A percentile compares a stretch with the other conserved stretches of the same genome.
Conservation (phyloP, 2,888 invertebrate genomes). For the Eugnorisma glareosa region DNA sequence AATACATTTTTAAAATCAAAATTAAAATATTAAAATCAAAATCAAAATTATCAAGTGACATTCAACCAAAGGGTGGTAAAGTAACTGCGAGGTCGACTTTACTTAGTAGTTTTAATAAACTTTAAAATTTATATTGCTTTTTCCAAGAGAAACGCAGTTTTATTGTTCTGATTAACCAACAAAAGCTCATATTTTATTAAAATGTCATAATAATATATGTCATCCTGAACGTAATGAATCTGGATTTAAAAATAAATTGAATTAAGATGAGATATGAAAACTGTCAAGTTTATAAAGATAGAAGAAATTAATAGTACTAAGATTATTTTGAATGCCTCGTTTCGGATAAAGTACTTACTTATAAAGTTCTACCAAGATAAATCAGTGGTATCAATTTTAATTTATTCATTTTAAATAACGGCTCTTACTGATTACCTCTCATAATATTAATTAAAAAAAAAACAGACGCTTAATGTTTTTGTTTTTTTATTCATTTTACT, state of each 20-base stretch:
- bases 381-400: neutral
- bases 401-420: neutral
- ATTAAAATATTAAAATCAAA: no score
- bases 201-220: neutral
- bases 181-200: neutral
- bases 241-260: neutral
- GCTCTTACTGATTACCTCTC: neutral
- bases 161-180: neutral
- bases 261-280: neutral
- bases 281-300: neutral
- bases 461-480: no score
- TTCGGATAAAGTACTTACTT: neutral
- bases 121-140: neutral
- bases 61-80: neutral
- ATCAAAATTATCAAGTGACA: no score
- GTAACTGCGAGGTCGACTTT: neutral
- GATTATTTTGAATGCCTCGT: neutral
- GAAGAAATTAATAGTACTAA: neutral
- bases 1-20: no score
- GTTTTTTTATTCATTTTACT: no score
- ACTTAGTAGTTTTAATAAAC: constrained; percentile 22
- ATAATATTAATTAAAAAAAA: no score
- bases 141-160: neutral
- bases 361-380: neutral
- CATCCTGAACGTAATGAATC: neutral